Evolutionary conservation across 2,888 invertebrate species (phyloP).

Genomic region (Nasonia oneida): DNA sequence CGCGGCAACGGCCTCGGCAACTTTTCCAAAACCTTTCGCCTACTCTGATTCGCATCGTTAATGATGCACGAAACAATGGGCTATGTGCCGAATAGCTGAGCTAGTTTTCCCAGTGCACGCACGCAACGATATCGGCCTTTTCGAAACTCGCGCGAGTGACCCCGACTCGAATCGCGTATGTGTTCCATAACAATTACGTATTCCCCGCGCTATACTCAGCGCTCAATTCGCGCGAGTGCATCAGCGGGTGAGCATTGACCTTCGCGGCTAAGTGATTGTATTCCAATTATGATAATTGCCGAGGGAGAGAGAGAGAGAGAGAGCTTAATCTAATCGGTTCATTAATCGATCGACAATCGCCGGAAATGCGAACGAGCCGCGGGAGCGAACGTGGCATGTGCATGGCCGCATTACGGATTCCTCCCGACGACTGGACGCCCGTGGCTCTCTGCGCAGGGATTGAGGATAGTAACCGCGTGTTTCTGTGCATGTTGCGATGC

Average conservation of each 20-base stretch:
- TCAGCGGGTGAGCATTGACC: constrained; percentile 69
- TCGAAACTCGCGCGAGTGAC: constrained; percentile 19
- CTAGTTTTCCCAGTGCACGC: no score
- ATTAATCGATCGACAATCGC: constrained; percentile 74
- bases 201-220: not conserved
- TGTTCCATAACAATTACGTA: constrained; percentile 11
- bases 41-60: no score
- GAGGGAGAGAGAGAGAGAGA: constrained; percentile 5
- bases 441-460: not conserved
- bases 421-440: not conserved
- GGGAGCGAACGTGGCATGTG: constrained; percentile 21
- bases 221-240: not conserved
- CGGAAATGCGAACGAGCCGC: constrained; percentile 67
- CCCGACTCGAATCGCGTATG: not conserved
- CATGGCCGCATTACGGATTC: constrained; percentile 29
- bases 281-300: constrained; percentile 75
- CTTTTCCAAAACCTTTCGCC: no score
- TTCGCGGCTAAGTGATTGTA: constrained; percentile 74
- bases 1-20: no score
- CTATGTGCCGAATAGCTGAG: no score
- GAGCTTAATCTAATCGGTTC: constrained; percentile 71
- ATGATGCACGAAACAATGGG: no score
- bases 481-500: not conserved
- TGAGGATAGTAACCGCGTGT: not conserved
- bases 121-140: not conserved